Percentiles rank a stretch among this genome's conserved stretches.
Conservation (phyloP, 35 echinoderm and acorn worm genomes). For the Apostichopus parvimensis region DNA sequence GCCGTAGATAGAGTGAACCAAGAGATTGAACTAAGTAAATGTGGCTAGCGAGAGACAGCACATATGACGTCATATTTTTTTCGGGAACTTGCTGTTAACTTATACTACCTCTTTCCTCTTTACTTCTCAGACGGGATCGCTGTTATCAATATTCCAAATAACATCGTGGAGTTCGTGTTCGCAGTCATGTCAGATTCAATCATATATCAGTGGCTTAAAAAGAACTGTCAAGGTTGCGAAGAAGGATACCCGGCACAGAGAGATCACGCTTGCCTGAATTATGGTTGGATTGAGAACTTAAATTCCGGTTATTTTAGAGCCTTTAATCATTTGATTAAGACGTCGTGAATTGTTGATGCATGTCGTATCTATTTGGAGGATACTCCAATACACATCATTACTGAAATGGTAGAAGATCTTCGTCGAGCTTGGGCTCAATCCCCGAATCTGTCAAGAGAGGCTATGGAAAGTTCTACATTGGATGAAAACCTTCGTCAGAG, state of each 20-base stretch:
- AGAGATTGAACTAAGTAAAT: too few relatives aligned
- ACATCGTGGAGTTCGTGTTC: neutral
- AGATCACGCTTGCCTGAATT: neutral
- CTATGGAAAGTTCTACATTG: neutral
- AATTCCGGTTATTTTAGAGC: neutral
- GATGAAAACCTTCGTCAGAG: neutral
- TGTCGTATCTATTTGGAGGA: neutral
- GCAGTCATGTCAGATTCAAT: neutral
- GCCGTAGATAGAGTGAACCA: too few relatives aligned
- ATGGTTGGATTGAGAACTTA: neutral
- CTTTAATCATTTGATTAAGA: neutral
- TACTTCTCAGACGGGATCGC: neutral
- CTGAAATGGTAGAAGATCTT: neutral
- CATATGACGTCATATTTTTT: neutral
- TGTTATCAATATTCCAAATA: neutral
- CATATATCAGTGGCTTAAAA: neutral
- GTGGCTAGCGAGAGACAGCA: too few relatives aligned
- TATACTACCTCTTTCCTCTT: neutral
- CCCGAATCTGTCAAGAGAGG: neutral
- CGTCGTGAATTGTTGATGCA: neutral
- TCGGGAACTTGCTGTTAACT: neutral
- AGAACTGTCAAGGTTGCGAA: neutral
- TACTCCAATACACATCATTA: neutral
- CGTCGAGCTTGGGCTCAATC: neutral
- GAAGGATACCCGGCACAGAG: neutral